phyloP scores from a whole-genome alignment of 2,888 invertebrate genomes.

The Ypsolopha sequella region DNA sequence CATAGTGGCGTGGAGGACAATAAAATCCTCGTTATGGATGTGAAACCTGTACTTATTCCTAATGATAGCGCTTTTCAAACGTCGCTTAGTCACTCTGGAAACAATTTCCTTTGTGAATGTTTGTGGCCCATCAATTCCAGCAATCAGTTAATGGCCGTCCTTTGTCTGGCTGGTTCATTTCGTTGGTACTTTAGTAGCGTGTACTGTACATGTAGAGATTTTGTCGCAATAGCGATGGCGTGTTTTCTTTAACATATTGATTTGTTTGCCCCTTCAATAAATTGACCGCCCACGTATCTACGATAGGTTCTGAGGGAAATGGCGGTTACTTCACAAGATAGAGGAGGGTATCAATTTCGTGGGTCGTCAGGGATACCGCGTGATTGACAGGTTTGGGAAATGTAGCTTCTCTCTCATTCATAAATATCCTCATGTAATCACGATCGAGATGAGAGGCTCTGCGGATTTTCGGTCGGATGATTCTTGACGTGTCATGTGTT shows the following conservation, averaged over 20 bases:
- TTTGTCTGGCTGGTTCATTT: conserved; percentile 20
- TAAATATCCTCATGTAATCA: no score
- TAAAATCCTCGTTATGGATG: no score
- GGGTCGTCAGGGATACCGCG: conserved; percentile 38
- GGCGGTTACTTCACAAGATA: conserved; percentile 17
- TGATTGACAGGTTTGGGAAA: conserved; percentile 50
- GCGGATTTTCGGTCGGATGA: conserved; percentile 1
- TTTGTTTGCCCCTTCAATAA: conserved; percentile 16
- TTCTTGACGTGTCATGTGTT: background rate
- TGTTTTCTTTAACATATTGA: conserved; percentile 20
- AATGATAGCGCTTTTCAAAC: background rate
- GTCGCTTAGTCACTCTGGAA: conserved; percentile 33
- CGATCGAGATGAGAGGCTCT: background rate
- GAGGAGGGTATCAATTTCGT: conserved; percentile 44
- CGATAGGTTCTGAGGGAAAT: conserved; percentile 12
- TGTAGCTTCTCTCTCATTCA: conserved; percentile 14
- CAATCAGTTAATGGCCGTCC: conserved; percentile 31
- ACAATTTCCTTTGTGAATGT: conserved; percentile 29
- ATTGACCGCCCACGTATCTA: conserved; percentile 13
- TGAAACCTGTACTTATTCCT: no score
- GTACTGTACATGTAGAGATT: conserved; percentile 21
- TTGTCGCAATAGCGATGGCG: conserved; percentile 24
- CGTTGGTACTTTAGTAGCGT: conserved; percentile 21
- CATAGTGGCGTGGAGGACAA: no score
- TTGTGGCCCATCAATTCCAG: conserved; percentile 24